Conservation (phyloP, 2,113 vertebrate genomes). For the Actinemys pallida region DNA sequence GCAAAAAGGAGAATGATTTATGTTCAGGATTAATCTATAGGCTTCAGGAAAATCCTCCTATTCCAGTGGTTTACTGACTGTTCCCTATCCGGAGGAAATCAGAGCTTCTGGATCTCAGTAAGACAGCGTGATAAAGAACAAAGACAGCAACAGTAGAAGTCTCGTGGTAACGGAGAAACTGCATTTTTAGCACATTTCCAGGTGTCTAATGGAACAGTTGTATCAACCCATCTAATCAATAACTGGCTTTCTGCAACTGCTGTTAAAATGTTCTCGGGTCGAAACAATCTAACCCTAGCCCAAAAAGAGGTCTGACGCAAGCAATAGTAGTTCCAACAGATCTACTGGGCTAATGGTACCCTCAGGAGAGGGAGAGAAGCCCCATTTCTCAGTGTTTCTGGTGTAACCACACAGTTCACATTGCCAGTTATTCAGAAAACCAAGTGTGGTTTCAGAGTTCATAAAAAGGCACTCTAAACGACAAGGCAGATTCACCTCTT, state of each 20-base stretch:
- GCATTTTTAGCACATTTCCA: background rate
- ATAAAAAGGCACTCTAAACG: background rate
- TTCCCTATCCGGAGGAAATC: background rate
- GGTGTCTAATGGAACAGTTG: background rate
- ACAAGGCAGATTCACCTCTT: constrained; percentile 30
- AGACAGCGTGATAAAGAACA: background rate
- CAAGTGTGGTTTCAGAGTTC: constrained; percentile 46
- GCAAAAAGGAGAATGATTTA: background rate
- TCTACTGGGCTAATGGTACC: background rate
- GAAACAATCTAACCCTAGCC: constrained; percentile 4
- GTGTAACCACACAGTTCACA: background rate
- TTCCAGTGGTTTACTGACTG: background rate
- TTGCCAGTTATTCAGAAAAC: constrained; percentile 18
- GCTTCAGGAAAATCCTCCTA: background rate
- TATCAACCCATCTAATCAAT: background rate
- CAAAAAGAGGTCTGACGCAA: background rate
- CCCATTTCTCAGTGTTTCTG: background rate
- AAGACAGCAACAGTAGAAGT: background rate
- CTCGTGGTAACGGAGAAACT: background rate
- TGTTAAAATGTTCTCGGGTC: background rate
- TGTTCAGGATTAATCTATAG: background rate
- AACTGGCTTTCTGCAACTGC: background rate
- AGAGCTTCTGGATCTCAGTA: background rate
- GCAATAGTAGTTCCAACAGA: background rate
- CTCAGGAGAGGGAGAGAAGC: background rate